These are phyloP conservation scores for Yasuhikotakia modesta DNA, from an alignment of 2,797 vertebrate genomes.

Conservation along the genomic window DNA sequence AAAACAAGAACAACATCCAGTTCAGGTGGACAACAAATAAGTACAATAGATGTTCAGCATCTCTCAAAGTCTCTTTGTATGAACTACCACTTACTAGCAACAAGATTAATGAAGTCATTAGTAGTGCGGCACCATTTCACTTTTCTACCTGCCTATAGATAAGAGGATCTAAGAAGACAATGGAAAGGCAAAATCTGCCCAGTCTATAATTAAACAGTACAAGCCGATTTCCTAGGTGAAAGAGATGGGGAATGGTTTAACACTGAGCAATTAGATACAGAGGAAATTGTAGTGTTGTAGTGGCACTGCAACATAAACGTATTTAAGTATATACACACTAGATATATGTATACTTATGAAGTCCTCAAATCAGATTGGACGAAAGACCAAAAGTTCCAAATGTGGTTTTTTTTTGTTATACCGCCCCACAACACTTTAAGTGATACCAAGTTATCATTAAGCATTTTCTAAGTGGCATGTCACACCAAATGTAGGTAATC, in stretches of 20 bases:
- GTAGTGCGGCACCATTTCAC: not conserved
- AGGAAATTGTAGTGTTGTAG: no score
- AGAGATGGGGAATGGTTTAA: not conserved
- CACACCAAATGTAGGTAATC: no score
- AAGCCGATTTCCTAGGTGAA: not conserved
- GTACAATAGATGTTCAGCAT: not conserved
- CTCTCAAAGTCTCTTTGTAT: not conserved
- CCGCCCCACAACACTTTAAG: no score
- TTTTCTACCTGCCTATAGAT: not conserved
- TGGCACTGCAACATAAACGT: no score
- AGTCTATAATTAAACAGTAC: not conserved
- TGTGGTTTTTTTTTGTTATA: no score
- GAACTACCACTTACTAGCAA: not conserved
- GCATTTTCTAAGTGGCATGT: no score
- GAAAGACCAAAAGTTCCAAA: no score
- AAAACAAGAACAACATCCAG: not conserved
- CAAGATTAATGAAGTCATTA: slow-evolving; percentile 31
- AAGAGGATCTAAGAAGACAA: not conserved
- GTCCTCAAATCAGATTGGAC: no score
- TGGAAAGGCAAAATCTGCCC: not conserved
- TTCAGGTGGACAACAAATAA: not conserved
- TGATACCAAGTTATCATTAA: no score
- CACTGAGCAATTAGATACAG: not conserved
- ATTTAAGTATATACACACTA: no score
- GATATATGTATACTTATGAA: no score